Percentiles rank a stretch among this genome's conserved stretches.
These are phyloP conservation scores for Meiosimyza decipiens DNA, from an alignment of 2,888 invertebrate species.

Conservation along the genomic window DNA sequence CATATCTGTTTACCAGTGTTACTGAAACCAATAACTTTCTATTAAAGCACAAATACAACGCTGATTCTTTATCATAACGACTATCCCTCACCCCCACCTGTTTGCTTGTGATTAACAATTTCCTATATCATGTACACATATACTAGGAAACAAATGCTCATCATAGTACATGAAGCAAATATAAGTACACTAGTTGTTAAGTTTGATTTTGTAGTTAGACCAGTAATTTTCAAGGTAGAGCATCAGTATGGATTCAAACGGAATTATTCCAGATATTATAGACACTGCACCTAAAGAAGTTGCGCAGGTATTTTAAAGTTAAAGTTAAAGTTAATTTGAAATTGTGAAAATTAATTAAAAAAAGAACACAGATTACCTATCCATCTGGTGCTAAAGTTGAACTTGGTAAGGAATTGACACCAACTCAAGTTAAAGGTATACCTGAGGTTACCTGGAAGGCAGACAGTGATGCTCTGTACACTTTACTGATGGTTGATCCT, in stretches of 20 bases:
- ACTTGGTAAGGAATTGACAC: conserved; percentile 79
- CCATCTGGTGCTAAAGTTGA: conserved; percentile 67
- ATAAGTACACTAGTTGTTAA: not conserved
- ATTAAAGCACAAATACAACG: too few species aligned
- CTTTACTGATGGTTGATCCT: conserved; percentile 73
- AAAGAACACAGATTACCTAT: conserved; percentile 50
- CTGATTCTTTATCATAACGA: too few species aligned
- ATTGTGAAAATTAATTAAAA: not conserved
- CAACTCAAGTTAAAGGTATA: conserved; percentile 70
- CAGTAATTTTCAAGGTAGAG: not conserved
- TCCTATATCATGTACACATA: too few species aligned
- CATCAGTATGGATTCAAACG: conserved; percentile 54
- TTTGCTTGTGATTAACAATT: not conserved
- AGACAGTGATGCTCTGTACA: conserved; percentile 57
- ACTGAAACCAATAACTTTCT: too few species aligned
- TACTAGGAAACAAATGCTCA: too few species aligned
- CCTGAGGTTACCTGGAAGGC: conserved; percentile 59
- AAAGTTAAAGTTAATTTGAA: not conserved
- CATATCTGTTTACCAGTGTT: too few species aligned
- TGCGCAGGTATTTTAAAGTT: conserved; percentile 36
- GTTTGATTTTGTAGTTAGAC: not conserved
- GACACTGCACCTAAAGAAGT: conserved; percentile 54
- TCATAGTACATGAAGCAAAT: too few species aligned
- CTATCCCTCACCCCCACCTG: too few species aligned
- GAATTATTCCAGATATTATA: conserved; percentile 60